phyloP scores from a whole-genome alignment of 2,113 vertebrate species.

The Lichenostomus cassidix region DNA sequence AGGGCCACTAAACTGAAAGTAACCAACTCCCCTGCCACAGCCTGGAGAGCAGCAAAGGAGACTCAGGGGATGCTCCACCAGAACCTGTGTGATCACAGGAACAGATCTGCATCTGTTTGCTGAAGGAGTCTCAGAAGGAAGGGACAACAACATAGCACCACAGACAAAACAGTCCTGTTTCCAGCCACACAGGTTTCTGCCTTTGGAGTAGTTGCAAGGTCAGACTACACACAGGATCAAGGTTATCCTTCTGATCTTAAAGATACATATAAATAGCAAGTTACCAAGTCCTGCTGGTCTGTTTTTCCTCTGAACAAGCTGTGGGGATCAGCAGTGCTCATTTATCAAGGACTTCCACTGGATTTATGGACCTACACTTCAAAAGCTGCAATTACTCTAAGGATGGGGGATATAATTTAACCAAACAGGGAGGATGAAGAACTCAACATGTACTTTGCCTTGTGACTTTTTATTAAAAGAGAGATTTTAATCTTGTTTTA shows the following conservation, averaged over 20 bases:
- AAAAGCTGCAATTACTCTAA: conserved; percentile 15
- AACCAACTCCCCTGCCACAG: not conserved
- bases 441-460: not conserved
- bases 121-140: not conserved
- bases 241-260: not conserved
- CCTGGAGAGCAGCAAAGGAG: not conserved
- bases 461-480: not conserved
- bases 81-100: not conserved
- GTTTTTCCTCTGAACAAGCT: not conserved
- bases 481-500: conserved; percentile 3
- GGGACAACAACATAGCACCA: not conserved
- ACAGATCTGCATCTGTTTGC: not conserved
- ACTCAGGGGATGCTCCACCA: not conserved
- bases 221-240: not conserved
- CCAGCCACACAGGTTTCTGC: not conserved
- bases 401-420: not conserved
- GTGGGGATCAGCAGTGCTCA: not conserved
- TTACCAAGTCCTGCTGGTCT: not conserved
- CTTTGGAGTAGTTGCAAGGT: not conserved
- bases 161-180: not conserved
- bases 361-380: conserved; percentile 11
- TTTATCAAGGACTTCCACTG: not conserved
- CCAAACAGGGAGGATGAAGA: not conserved
- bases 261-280: not conserved
- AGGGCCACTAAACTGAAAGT: not conserved